Conservation (phyloP, 2,888 invertebrate genomes). For the Brachypalpus laphriformis region DNA sequence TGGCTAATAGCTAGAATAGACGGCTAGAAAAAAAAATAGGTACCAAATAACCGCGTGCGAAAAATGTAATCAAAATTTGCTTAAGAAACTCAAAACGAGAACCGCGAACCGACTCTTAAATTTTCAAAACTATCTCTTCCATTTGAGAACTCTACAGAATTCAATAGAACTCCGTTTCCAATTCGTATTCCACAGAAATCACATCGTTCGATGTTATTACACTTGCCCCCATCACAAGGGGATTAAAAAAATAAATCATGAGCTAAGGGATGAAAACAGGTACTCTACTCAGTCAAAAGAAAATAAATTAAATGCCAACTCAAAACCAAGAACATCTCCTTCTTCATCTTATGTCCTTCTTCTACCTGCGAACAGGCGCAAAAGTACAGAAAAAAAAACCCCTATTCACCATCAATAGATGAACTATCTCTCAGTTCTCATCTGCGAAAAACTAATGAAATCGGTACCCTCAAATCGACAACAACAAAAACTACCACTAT, state of each 20-base stretch:
- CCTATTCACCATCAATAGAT: conserved; percentile 60
- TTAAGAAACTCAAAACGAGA: too few relatives aligned
- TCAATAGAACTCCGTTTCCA: too few relatives aligned
- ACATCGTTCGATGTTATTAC: neutral
- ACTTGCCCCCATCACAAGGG: neutral
- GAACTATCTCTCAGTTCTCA: conserved; percentile 37
- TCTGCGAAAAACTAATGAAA: conserved; percentile 51
- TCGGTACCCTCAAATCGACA: conserved; percentile 43
- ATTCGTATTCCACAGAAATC: too few relatives aligned
- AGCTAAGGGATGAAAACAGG: neutral
- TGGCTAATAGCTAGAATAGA: too few relatives aligned
- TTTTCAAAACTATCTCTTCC: too few relatives aligned
- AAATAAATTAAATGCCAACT: conserved; percentile 25
- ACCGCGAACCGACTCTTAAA: too few relatives aligned
- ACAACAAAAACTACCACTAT: conserved; percentile 39
- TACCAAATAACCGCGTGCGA: too few relatives aligned
- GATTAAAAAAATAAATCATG: neutral
- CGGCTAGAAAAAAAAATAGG: too few relatives aligned
- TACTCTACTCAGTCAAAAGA: neutral
- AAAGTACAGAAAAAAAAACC: conserved; percentile 12
- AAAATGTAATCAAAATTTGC: too few relatives aligned
- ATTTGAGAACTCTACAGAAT: too few relatives aligned
- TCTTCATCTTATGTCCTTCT: neutral
- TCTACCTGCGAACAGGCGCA: conserved; percentile 58
- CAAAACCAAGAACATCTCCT: neutral